phyloP scores from a whole-genome alignment of 2,888 invertebrate species.

The Tachina fera region DNA sequence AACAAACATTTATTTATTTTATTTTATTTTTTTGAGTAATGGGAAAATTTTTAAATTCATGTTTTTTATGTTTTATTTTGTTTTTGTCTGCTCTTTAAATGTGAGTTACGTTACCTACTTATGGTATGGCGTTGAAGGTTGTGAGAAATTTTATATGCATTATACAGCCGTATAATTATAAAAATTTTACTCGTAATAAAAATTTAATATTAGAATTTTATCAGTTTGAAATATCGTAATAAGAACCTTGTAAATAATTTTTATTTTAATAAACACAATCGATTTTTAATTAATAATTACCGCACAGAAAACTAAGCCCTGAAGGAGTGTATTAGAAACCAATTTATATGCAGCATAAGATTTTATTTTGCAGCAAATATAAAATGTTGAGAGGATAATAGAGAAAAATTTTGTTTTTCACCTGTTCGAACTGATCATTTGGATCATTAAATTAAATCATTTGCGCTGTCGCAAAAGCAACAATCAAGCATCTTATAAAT shows the following conservation, averaged over 20 bases:
- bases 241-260: not conserved
- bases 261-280: not conserved
- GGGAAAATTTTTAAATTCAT: slow-evolving; percentile 54
- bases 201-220: slow-evolving; percentile 14
- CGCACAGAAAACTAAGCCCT: no score
- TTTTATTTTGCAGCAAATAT: no score
- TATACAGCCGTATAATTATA: slow-evolving; percentile 4
- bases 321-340: no score
- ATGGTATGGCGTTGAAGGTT: slow-evolving; percentile 56
- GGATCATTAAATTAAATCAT: no score
- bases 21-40: slow-evolving; percentile 57
- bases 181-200: not conserved
- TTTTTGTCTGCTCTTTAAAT: slow-evolving; percentile 2
- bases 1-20: slow-evolving; percentile 30
- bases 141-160: slow-evolving; percentile 55
- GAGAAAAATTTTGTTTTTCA: no score
- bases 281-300: not conserved
- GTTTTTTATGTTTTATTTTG: slow-evolving; percentile 9
- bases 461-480: no score
- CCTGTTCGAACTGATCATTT: no score
- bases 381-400: no score
- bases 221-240: slow-evolving; percentile 3
- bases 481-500: no score
- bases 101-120: slow-evolving; percentile 38
- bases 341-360: no score